Conservation (phyloP, 2,888 invertebrate species). For the Cataglyphis rosenhaueri region DNA sequence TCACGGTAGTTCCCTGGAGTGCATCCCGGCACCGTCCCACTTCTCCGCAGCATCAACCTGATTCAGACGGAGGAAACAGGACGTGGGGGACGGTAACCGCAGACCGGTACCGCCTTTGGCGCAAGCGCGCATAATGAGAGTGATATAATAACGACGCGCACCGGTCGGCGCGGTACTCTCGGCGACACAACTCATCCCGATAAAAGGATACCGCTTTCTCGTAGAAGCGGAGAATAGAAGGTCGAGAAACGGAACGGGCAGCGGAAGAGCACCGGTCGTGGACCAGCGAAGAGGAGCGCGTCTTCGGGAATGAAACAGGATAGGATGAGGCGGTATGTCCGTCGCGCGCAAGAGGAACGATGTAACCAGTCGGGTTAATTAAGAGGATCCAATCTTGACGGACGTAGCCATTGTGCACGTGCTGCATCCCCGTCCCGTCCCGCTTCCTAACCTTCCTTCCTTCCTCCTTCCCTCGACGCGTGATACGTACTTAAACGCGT, state of each 20-base stretch:
- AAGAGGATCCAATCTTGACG: constrained; percentile 82
- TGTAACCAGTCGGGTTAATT: constrained; percentile 81
- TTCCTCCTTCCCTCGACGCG: constrained; percentile 46
- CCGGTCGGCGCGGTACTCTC: constrained; percentile 65
- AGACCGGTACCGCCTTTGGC: constrained; percentile 76
- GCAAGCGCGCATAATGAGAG: constrained; percentile 76
- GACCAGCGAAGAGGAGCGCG: constrained; percentile 63
- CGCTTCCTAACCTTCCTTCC: constrained; percentile 28
- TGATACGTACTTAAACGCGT: constrained; percentile 74
- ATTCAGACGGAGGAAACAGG: constrained; percentile 17
- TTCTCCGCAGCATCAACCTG: constrained; percentile 44
- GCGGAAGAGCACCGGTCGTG: constrained; percentile 9
- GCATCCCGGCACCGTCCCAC: constrained; percentile 39
- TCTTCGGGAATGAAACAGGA: constrained; percentile 61
- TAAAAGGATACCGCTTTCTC: constrained; percentile 77
- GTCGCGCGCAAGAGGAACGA: constrained; percentile 70
- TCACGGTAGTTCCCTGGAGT: constrained; percentile 68
- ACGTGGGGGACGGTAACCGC: constrained; percentile 49
- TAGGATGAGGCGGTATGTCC: constrained; percentile 63
- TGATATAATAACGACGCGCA: constrained; percentile 78
- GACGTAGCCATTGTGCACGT: constrained; percentile 81
- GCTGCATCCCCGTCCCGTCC: constrained; percentile 55
- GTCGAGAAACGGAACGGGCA: constrained; percentile 61
- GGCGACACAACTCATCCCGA: constrained; percentile 78
- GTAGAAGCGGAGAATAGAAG: constrained; percentile 67